Conservation (phyloP, 2,113 vertebrate species). For the Mola mola region DNA sequence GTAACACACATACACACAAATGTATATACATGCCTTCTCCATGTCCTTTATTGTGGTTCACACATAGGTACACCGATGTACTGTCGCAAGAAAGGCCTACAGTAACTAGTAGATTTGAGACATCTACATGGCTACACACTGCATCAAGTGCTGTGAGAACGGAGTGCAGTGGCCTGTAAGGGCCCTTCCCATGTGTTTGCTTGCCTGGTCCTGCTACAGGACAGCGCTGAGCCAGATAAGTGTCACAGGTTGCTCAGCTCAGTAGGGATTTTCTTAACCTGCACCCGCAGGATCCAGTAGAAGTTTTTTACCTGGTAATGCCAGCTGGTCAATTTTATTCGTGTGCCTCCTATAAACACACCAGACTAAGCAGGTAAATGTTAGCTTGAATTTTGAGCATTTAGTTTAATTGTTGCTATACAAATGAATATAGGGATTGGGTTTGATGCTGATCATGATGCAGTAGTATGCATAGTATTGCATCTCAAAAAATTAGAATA, state of each 20-base stretch:
- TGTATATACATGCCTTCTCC: slow-evolving; percentile 35
- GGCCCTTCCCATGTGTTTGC: slow-evolving; percentile 58
- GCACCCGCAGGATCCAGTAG: slow-evolving; percentile 46
- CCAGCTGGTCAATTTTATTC: neutral
- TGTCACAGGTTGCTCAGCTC: slow-evolving; percentile 41
- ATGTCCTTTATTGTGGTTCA: slow-evolving; percentile 37
- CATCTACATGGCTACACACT: slow-evolving; percentile 51
- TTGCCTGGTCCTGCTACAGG: slow-evolving; percentile 45
- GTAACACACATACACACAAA: neutral
- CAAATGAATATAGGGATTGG: too few relatives aligned
- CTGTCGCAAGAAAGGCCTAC: slow-evolving; percentile 13
- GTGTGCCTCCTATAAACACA: neutral
- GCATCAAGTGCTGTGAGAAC: slow-evolving; percentile 49
- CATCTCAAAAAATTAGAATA: too few relatives aligned
- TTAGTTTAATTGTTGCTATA: too few relatives aligned
- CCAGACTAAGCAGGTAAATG: neutral
- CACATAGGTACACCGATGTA: slow-evolving; percentile 5
- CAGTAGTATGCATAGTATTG: too few relatives aligned
- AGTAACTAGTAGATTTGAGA: slow-evolving; percentile 36
- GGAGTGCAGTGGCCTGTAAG: slow-evolving; percentile 50
- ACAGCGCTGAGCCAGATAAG: slow-evolving; percentile 50
- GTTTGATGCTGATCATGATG: too few relatives aligned
- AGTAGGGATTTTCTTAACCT: slow-evolving; percentile 53
- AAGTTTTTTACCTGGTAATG: slow-evolving; percentile 14
- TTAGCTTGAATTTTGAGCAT: neutral